Evolutionary conservation across 2,113 vertebrate species (phyloP).

Genomic region (Sylvia atricapilla): DNA sequence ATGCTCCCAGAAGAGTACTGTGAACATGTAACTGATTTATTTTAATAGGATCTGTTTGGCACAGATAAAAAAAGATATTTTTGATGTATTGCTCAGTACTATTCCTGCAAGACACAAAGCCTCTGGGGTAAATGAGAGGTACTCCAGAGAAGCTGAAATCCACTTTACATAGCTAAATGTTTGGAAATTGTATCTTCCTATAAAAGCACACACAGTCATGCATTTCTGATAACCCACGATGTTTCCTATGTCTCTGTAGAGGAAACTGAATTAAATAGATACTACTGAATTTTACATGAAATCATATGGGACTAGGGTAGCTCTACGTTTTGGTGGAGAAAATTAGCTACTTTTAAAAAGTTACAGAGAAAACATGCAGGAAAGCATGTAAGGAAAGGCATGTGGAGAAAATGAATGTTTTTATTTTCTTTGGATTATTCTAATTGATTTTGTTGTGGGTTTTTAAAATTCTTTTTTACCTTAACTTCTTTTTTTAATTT

Average conservation of each 20-base stretch:
- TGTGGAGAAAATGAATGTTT: neutral
- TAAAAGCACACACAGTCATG: neutral
- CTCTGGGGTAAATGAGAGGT: neutral
- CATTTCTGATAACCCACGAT: neutral
- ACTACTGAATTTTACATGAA: neutral
- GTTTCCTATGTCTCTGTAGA: neutral
- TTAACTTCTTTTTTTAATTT: fast-evolving
- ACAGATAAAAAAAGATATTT: neutral
- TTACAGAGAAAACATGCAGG: neutral
- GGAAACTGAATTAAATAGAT: neutral
- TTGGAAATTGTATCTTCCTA: neutral
- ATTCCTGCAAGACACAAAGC: neutral
- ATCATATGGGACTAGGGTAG: neutral
- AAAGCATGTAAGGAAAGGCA: neutral
- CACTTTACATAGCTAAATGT: constrained; percentile 1
- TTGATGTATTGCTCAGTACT: neutral
- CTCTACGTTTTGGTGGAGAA: neutral
- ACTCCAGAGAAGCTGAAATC: constrained; percentile 5
- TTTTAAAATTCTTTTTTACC: neutral
- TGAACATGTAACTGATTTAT: neutral
- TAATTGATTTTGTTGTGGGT: neutral
- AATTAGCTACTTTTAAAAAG: neutral
- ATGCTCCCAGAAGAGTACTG: neutral
- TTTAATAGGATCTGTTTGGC: neutral
- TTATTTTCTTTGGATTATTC: neutral